Evolutionary conservation across 2,888 invertebrate species (phyloP).

Genomic region (Drosophila limbata): DNA sequence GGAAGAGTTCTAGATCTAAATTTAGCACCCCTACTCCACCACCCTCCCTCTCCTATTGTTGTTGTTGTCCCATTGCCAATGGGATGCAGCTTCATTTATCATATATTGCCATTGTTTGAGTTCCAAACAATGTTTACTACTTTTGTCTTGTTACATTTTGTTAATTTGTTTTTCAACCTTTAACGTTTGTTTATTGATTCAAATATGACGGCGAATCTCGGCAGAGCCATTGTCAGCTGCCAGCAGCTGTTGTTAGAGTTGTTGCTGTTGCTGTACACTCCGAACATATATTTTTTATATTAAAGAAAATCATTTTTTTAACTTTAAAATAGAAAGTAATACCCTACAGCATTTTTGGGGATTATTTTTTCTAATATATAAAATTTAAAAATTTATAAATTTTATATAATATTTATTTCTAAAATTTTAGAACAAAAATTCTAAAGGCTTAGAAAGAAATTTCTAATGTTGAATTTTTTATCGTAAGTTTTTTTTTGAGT

Average conservation of each 20-base stretch:
- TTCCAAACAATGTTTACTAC: conserved; percentile 34
- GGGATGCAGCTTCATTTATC: conserved; percentile 63
- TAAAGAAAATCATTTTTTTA: too few relatives aligned
- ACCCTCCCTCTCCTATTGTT: conserved; percentile 1
- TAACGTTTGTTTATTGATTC: conserved; percentile 81
- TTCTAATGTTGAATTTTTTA: too few relatives aligned
- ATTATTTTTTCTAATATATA: too few relatives aligned
- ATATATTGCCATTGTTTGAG: conserved; percentile 65
- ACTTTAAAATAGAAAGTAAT: too few relatives aligned
- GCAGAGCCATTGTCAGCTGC: conserved; percentile 40
- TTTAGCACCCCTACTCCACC: too few relatives aligned
- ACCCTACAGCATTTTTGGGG: too few relatives aligned
- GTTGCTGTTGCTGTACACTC: neutral
- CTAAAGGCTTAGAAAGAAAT: too few relatives aligned
- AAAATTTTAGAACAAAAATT: too few relatives aligned
- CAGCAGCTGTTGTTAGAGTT: conserved; percentile 44
- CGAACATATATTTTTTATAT: too few relatives aligned
- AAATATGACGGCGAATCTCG: conserved; percentile 56
- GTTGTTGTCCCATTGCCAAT: conserved; percentile 36
- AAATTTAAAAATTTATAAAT: too few relatives aligned
- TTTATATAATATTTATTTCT: too few relatives aligned
- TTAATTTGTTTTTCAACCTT: conserved; percentile 82
- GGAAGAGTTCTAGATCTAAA: conserved; percentile 43
- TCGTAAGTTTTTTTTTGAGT: too few relatives aligned
- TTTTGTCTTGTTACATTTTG: conserved; percentile 69